A percentile compares a stretch with the other conserved stretches of the same genome.
phyloP scores from a whole-genome alignment of 2,113 vertebrate species.

The Serilophus lunatus region DNA sequence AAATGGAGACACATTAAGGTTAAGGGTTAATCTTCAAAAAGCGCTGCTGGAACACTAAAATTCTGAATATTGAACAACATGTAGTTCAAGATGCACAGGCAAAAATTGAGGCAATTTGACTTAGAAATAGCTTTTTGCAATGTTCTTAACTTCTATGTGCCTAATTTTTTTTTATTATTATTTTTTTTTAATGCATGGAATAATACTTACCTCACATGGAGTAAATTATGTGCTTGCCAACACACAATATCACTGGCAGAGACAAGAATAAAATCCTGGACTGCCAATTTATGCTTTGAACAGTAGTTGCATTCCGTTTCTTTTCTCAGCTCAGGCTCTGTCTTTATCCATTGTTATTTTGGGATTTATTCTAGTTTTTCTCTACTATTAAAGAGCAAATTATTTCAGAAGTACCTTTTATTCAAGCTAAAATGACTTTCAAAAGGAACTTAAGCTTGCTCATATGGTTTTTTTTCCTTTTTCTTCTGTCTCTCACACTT shows the following conservation, averaged over 20 bases:
- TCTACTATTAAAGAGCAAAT: not conserved
- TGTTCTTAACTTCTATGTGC: not conserved
- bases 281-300: not conserved
- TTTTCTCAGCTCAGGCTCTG: not conserved
- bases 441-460: not conserved
- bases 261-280: not conserved
- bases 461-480: not conserved
- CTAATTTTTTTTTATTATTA: not conserved
- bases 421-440: not conserved
- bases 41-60: not conserved
- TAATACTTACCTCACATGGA: not conserved
- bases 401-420: not conserved
- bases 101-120: not conserved
- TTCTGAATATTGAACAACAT: not conserved
- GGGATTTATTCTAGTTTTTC: not conserved
- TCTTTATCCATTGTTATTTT: not conserved
- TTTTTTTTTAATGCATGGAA: not conserved
- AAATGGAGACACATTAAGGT: not conserved
- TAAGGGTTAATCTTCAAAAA: not conserved
- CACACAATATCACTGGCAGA: not conserved
- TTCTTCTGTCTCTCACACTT: not conserved
- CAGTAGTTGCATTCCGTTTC: not conserved
- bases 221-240: slow-evolving; percentile 11
- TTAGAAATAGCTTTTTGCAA: not conserved
- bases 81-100: not conserved